phyloP scores from a whole-genome alignment of 1,140 invertebrate species.

The Caenorhabditis elegans region DNA sequence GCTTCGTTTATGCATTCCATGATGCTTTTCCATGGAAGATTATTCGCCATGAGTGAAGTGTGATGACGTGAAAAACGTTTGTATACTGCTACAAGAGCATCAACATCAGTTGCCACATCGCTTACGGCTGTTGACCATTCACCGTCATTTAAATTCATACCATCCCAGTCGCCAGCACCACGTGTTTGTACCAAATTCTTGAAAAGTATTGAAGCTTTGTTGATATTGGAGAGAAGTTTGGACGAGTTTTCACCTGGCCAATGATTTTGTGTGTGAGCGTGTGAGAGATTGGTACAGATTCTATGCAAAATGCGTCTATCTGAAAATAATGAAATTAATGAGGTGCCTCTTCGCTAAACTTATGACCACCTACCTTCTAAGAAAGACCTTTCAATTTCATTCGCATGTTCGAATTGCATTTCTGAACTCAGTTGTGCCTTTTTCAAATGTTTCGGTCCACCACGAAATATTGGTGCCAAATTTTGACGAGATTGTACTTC shows the following conservation, averaged over 20 bases:
- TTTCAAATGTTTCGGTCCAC: background rate
- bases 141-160: background rate
- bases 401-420: too few relatives aligned
- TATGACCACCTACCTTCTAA: too few relatives aligned
- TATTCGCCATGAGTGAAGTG: background rate
- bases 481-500: too few relatives aligned
- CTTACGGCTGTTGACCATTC: background rate
- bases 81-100: background rate
- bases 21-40: background rate
- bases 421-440: background rate
- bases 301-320: background rate
- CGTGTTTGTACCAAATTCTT: background rate
- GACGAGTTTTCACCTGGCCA: background rate
- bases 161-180: background rate
- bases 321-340: background rate
- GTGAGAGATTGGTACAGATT: background rate
- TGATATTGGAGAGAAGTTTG: background rate
- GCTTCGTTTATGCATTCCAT: background rate
- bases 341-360: too few relatives aligned
- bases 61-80: background rate
- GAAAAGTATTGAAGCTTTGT: background rate
- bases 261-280: background rate
- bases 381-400: too few relatives aligned
- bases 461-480: too few relatives aligned
- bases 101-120: background rate